These are phyloP conservation scores for Sinohyriopsis cumingii DNA, from an alignment of 2,888 invertebrate species.

Conservation along the genomic window DNA sequence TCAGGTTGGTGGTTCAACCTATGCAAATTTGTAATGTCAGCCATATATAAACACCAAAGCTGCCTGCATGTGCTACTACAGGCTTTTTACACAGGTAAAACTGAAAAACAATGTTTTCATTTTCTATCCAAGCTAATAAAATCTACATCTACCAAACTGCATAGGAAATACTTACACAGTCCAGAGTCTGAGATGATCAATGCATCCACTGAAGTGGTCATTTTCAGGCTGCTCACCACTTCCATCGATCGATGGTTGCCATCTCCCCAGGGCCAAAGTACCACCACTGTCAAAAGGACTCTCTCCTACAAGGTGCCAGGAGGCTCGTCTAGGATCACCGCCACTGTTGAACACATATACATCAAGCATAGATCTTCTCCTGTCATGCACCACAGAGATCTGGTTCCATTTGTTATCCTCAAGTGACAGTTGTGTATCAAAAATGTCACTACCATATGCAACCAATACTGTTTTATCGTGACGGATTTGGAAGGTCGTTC, in stretches of 20 bases:
- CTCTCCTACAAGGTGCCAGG: too few relatives aligned
- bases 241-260: slow-evolving; percentile 30
- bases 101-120: too few relatives aligned
- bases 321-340: too few relatives aligned
- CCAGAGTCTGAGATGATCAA: slow-evolving; percentile 47
- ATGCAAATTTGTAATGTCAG: too few relatives aligned
- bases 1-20: too few relatives aligned
- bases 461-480: slow-evolving; percentile 6
- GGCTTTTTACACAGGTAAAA: too few relatives aligned
- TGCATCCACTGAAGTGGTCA: slow-evolving; percentile 32
- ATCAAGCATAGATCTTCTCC: neutral
- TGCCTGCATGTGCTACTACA: too few relatives aligned
- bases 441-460: slow-evolving; percentile 6
- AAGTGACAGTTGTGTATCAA: slow-evolving; percentile 21
- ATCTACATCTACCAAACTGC: too few relatives aligned
- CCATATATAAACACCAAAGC: too few relatives aligned
- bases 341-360: too few relatives aligned
- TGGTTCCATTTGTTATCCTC: slow-evolving; percentile 33
- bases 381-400: slow-evolving; percentile 21
- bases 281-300: slow-evolving; percentile 18
- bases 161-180: slow-evolving; percentile 20
- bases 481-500: slow-evolving; percentile 21
- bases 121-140: too few relatives aligned
- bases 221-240: slow-evolving; percentile 13
- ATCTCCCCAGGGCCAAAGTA: slow-evolving; percentile 35